phyloP scores from a whole-genome alignment of 1,140 invertebrate species.

The Ceratina australensis region DNA sequence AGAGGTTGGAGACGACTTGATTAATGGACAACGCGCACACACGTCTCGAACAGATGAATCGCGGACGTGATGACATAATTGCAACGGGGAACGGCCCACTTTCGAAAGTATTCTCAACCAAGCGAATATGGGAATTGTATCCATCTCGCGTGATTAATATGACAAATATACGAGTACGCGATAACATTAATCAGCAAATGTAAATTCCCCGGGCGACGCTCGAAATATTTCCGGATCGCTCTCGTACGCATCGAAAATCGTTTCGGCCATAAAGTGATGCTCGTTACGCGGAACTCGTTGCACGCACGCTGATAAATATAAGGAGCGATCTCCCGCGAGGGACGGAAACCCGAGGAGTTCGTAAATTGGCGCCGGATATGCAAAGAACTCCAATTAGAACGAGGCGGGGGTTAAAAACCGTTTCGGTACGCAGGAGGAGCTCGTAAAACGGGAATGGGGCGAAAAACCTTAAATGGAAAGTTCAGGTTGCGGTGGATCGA shows the following conservation, averaged over 20 bases:
- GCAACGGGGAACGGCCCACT: neutral
- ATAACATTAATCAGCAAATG: too few relatives aligned
- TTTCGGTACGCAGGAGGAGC: neutral
- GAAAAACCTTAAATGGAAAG: slow-evolving; percentile 34
- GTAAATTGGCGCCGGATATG: neutral
- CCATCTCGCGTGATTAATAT: too few relatives aligned
- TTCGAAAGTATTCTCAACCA: neutral
- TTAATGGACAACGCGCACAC: slow-evolving; percentile 29
- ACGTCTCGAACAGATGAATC: slow-evolving; percentile 6
- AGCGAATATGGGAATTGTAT: neutral
- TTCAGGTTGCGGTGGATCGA: slow-evolving; percentile 16
- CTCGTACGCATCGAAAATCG: too few relatives aligned
- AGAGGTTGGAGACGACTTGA: slow-evolving; percentile 29
- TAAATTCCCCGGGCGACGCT: too few relatives aligned
- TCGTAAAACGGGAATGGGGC: slow-evolving; percentile 16
- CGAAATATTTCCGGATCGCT: too few relatives aligned
- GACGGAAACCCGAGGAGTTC: neutral
- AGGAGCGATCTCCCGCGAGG: neutral
- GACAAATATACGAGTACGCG: too few relatives aligned
- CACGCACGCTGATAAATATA: neutral
- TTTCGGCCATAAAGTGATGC: too few relatives aligned
- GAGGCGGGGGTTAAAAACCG: neutral
- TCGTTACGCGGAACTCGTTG: too few relatives aligned
- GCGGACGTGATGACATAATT: slow-evolving; percentile 31
- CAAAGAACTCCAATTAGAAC: slow-evolving; percentile 19